Conservation (phyloP, 2,888 invertebrate genomes). For the Nowickia ferox region DNA sequence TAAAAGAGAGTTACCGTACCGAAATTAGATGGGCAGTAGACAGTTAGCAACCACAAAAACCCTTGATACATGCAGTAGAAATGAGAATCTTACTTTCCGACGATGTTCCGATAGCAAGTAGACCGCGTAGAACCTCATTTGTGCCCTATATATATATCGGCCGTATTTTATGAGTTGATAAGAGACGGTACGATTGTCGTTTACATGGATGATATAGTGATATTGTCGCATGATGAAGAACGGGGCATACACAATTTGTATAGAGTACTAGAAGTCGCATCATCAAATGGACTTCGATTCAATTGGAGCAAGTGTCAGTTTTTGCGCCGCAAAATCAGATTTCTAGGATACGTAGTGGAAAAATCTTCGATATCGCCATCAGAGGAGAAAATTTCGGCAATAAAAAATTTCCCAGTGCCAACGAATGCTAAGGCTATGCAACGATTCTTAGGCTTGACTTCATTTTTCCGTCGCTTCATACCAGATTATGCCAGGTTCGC, state of each 20-base stretch:
- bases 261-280: conserved; percentile 12
- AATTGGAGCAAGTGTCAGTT: conserved; percentile 60
- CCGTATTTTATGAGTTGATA: conserved; percentile 62
- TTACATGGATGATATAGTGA: conserved; percentile 71
- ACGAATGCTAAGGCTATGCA: conserved; percentile 48
- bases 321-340: conserved; percentile 29
- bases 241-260: conserved; percentile 39
- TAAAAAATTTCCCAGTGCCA: conserved; percentile 60
- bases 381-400: conserved; percentile 49
- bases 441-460: conserved; percentile 66
- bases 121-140: conserved; percentile 17
- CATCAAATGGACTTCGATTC: conserved; percentile 41
- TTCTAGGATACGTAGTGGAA: conserved; percentile 38
- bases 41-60: conserved; percentile 2
- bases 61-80: neutral
- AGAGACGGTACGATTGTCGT: conserved; percentile 39
- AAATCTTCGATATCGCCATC: conserved; percentile 34
- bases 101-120: conserved; percentile 35
- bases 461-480: conserved; percentile 67
- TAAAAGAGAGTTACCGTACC: neutral
- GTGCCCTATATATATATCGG: conserved; percentile 41
- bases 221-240: conserved; percentile 56
- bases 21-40: neutral
- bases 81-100: conserved; percentile 47
- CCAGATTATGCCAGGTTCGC: conserved; percentile 11